Conservation (phyloP, 2,797 vertebrate genomes). For the Melopsittacus undulatus region DNA sequence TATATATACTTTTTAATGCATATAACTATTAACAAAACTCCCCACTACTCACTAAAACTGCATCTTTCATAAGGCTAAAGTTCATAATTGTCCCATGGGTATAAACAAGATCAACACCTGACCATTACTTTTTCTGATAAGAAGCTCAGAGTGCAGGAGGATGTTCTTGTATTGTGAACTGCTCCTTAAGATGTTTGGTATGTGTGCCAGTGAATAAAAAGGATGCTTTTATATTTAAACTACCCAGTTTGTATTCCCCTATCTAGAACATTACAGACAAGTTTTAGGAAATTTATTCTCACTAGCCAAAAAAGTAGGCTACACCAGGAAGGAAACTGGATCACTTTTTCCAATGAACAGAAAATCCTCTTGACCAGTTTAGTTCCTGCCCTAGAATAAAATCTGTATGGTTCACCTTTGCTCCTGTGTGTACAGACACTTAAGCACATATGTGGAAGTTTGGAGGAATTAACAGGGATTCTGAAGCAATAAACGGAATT, state of each 20-base stretch:
- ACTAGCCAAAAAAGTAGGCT: not conserved
- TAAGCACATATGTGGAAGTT: not conserved
- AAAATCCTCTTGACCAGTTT: not conserved
- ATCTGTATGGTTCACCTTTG: not conserved
- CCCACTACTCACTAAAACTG: not conserved
- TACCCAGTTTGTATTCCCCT: not conserved
- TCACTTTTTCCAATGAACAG: not conserved
- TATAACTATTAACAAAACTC: not conserved
- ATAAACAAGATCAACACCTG: not conserved
- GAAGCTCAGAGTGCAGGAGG: not conserved
- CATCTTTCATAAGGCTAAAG: not conserved
- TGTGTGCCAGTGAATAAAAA: not conserved
- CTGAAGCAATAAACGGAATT: not conserved
- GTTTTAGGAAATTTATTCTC: not conserved
- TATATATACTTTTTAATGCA: not conserved
- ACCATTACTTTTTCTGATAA: not conserved
- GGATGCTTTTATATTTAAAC: not conserved
- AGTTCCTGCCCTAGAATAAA: not conserved
- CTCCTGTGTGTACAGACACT: not conserved
- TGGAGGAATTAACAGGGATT: not conserved
- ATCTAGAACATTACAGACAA: not conserved
- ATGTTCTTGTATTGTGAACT: not conserved
- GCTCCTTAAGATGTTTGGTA: not conserved
- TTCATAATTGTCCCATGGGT: not conserved
- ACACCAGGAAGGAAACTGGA: not conserved